Conservation (phyloP, 2,797 vertebrate species). For the Micrastur ruficollis region DNA sequence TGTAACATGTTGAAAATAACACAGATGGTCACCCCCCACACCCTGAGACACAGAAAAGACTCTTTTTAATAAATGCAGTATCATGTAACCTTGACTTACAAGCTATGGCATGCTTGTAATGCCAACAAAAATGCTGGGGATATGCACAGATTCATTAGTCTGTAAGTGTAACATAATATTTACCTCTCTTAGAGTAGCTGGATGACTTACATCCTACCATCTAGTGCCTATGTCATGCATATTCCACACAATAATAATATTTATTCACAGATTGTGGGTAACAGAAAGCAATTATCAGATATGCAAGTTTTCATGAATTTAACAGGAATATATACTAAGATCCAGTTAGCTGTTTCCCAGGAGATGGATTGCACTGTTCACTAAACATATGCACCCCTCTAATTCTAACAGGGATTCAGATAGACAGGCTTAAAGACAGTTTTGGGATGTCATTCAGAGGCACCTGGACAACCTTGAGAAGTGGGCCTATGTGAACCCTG, state of each 20-base stretch:
- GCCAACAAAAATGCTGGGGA: neutral
- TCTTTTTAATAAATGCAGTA: neutral
- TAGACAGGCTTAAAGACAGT: neutral
- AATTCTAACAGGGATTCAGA: neutral
- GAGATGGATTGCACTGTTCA: neutral
- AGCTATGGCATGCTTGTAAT: neutral
- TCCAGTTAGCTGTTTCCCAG: neutral
- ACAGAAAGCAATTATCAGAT: neutral
- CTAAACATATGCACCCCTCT: neutral
- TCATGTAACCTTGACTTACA: neutral
- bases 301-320: neutral
- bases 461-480: neutral
- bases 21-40: neutral
- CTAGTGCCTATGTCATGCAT: neutral
- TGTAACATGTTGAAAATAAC: neutral
- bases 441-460: neutral
- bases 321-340: neutral
- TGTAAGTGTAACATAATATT: neutral
- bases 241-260: neutral
- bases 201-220: neutral
- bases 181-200: neutral
- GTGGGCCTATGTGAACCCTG: rapidly evolving
- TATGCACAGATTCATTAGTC: neutral
- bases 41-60: neutral
- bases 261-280: neutral